Base-by-base conservation (phyloP, 2,797 vertebrate genomes). In the Clamator glandarius region DNA sequence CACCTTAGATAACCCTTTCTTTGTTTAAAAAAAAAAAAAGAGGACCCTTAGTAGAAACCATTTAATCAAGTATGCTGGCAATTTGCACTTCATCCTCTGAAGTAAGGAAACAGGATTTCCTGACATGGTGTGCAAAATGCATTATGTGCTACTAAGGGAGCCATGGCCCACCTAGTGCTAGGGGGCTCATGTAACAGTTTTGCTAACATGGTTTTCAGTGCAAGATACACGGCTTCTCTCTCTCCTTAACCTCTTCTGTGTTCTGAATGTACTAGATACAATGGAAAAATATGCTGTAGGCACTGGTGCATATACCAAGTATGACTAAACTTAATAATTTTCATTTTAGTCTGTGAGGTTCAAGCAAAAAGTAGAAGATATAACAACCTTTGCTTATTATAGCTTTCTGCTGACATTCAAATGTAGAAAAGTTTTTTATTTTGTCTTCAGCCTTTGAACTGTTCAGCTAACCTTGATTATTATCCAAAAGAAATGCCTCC, bases 51-150 rank as follows among this genome's bases (percentile, higher is more conserved):
- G 51, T 29, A 64, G 61, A 64, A 92, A 44, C 15, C 5, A n/a
- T 74, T 82, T 87, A 80, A 72, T 87, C 5, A 33, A 64, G 50
- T 48, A 15, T 7, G 8, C 28, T 90, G 84, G 50, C 75, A 74
- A 39, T 29, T 51, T 0, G 0, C 69, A 64, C 29, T 74, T 70
- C 2, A 1, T n/a, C 41, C 31, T 78, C 78, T 69, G 66, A 87
- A 84, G 66, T 1, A 7, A 93, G 91, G 91, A 96, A 92, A 88
- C 91, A 83, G 79, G 84, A 93, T 92, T 96, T 95, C 92, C 92
- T 95, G 93, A 74, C 0, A 1, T 50, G 66, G 8, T 93, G 55
- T 85, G 51, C 11, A 69, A 87, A 89, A 62, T 14, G 35, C 42
- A 18, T 46, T 75, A 33, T 6, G 2, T 66, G 68, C n/a, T 77